Base-by-base conservation (phyloP, 1,140 invertebrate genomes). In the Drosophila lini region DNA sequence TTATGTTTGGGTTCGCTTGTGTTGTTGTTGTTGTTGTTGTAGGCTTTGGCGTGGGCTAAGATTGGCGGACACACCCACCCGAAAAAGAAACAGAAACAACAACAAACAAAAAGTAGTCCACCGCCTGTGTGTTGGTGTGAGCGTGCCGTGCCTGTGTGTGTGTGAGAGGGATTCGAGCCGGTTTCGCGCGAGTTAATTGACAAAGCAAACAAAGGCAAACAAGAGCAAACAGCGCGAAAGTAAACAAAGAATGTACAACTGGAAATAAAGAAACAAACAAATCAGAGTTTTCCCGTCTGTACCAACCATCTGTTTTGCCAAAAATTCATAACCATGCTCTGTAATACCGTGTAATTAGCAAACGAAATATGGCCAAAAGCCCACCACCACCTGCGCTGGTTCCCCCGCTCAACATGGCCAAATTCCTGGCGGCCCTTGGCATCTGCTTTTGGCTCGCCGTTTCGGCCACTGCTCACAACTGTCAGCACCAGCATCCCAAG, bases 401-500 rank as follows among this genome's bases (percentile, higher is more conserved):
- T 19, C 10, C 40, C 41, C 36, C 42, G 15, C 52, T n/a, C 13
- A 69, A 36, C 9, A 55, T 56, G 52, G 41, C 31, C 22, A 41
- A 34, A 36, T 53, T 57, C 50, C 74, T 62, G 53, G 42, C 61
- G 53, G 56, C 63, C 64, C 69, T 58, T 11, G 47, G 71, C 50
- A 64, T 41, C 48, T 78, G 59, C 64, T 48, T 28, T 61, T 79
- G 61, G 75, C 56, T 71, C 19, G 34, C 50, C 42, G 67, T 57
- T 31, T 44, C 56, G 42, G 57, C 63, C 63, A 50, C 7, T 36
- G 81, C 81, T 32, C 90, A 92, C 73, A 91, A 91, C 60, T 92
- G 91, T 60, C 90, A 91, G 56, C 91, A 92, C 45, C 84, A 86
- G 48, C 90, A 92, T 75, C 91, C 91, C 13, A 92, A 91, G 60